Conservation (phyloP, 2,888 invertebrate species). For the Caenorhabditis panamensis region DNA sequence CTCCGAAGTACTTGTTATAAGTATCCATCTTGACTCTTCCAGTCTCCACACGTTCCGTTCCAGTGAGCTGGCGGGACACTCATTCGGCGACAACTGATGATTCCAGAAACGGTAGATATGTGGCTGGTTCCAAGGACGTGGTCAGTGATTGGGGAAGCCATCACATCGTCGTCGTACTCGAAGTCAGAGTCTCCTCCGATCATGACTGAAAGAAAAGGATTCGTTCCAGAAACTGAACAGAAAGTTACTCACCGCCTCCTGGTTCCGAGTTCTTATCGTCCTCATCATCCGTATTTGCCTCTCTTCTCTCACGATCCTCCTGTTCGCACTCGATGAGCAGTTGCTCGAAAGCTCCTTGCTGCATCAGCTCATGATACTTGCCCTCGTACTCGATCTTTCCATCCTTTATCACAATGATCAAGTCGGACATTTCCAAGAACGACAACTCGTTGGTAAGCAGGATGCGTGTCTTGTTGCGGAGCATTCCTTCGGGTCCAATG, state of each 20-base stretch:
- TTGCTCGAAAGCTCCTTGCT: conserved; percentile 75
- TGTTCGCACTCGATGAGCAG: conserved; percentile 77
- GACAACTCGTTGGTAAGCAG: conserved; percentile 96
- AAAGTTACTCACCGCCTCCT: too few relatives aligned
- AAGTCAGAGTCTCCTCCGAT: conserved; percentile 70
- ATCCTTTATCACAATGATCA: conserved; percentile 90
- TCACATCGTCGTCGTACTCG: conserved; percentile 72
- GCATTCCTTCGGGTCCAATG: conserved; percentile 80
- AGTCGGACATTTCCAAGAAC: conserved; percentile 92
- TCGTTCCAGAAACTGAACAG: too few relatives aligned
- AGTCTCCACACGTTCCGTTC: conserved; percentile 78
- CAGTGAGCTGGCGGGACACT: conserved; percentile 73
- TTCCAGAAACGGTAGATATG: conserved; percentile 80
- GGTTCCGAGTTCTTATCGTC: conserved; percentile 66
- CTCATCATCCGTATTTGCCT: conserved; percentile 61
- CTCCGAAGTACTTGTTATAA: conserved; percentile 77
- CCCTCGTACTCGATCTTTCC: conserved; percentile 77
- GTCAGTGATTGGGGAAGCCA: conserved; percentile 69
- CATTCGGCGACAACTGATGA: conserved; percentile 66
- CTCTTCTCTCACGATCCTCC: conserved; percentile 65
- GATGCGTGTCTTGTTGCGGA: conserved; percentile 87
- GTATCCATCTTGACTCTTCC: conserved; percentile 78
- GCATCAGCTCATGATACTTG: conserved; percentile 76
- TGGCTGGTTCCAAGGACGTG: conserved; percentile 77
- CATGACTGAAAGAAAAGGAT: too few relatives aligned